A percentile compares a stretch with the other conserved stretches of the same genome.
phyloP scores from a whole-genome alignment of 2,888 invertebrate species.

The Dioctria linearis region DNA sequence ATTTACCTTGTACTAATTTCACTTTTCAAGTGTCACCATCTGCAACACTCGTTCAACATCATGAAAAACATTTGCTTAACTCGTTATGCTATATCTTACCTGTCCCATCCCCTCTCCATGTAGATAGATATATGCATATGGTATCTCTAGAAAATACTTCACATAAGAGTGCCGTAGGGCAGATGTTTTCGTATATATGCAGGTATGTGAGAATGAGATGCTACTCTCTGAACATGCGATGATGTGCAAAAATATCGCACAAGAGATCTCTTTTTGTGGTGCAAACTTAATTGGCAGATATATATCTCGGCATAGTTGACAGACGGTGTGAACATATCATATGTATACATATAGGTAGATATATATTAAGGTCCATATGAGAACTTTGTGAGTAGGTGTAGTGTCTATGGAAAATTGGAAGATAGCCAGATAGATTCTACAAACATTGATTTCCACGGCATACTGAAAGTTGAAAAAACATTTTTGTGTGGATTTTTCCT shows the following conservation, averaged over 20 bases:
- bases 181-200: constrained; percentile 27
- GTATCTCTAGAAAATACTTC: constrained; percentile 8
- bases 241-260: constrained; percentile 39
- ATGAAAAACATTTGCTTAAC: constrained; percentile 38
- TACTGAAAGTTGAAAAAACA: too few species aligned
- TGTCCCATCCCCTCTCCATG: too few species aligned
- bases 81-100: constrained; percentile 8
- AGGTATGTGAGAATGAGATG: too few species aligned
- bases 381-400: constrained; percentile 13
- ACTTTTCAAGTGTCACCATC: neutral
- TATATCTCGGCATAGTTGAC: constrained; percentile 24
- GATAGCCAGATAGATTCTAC: constrained; percentile 29
- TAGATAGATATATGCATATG: neutral
- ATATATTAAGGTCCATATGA: neutral
- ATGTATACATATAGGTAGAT: neutral
- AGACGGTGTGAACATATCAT: constrained; percentile 11
- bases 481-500: too few species aligned
- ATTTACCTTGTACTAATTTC: constrained; percentile 1
- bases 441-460: constrained; percentile 22
- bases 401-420: constrained; percentile 23
- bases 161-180: constrained; percentile 25
- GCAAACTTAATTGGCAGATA: constrained; percentile 46
- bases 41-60: neutral
- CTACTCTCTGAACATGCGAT: constrained; percentile 17
- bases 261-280: constrained; percentile 40